These are phyloP conservation scores for Oscheius sp. DNA, from an alignment of 2,888 invertebrate genomes.

Conservation along the genomic window DNA sequence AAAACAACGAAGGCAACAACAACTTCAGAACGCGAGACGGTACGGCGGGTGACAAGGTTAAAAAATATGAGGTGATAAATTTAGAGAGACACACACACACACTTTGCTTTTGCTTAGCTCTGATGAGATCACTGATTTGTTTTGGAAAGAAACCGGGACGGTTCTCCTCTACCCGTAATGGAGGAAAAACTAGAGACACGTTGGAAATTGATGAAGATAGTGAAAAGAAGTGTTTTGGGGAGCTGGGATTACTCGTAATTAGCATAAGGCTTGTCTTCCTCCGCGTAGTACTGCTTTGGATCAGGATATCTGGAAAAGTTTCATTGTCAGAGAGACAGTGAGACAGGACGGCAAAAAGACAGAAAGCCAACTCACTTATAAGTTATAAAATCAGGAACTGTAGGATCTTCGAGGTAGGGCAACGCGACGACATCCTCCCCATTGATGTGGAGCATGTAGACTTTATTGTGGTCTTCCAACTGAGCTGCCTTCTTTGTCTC, in stretches of 20 bases:
- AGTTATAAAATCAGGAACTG: slow-evolving; percentile 61
- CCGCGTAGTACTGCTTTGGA: slow-evolving; percentile 56
- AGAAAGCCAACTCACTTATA: slow-evolving; percentile 49
- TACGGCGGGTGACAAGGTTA: neutral
- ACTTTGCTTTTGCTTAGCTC: slow-evolving; percentile 2
- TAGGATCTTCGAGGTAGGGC: slow-evolving; percentile 59
- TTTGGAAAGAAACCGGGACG: neutral
- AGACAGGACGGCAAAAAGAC: neutral
- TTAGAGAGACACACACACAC: neutral
- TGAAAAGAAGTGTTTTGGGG: neutral
- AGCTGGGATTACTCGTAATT: slow-evolving; percentile 28
- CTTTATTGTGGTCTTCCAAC: slow-evolving; percentile 5
- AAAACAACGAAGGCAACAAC: slow-evolving; percentile 37
- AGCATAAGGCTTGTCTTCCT: slow-evolving; percentile 55
- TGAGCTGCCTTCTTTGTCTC: neutral
- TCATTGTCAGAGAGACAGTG: too few species aligned
- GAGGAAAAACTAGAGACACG: slow-evolving; percentile 19
- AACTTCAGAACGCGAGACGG: slow-evolving; percentile 11
- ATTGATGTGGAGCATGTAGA: slow-evolving; percentile 45
- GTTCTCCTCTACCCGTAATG: slow-evolving; percentile 16
- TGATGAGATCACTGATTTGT: slow-evolving; percentile 20
- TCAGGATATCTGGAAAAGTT: slow-evolving; percentile 51
- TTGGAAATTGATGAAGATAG: neutral
- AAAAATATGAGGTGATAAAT: slow-evolving; percentile 32
- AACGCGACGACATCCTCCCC: slow-evolving; percentile 54